Percentiles rank a stretch among this genome's conserved stretches.
Evolutionary conservation across 2,888 invertebrate genomes (phyloP).

Genomic region (Eupithecia abbreviata): DNA sequence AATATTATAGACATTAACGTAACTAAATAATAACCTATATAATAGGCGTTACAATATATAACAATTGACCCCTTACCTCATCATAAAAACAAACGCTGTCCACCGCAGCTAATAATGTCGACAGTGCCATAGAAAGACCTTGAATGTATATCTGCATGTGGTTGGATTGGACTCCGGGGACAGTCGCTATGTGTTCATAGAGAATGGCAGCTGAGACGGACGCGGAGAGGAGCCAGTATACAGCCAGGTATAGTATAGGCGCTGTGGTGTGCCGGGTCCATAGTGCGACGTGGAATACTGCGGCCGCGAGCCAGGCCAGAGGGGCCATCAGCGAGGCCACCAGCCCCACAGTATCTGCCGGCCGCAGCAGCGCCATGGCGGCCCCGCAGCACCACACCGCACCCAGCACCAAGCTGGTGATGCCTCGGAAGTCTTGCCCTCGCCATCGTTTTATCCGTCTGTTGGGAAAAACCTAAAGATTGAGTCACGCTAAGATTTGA

Average conservation of each 20-base stretch:
- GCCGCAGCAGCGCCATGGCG: slow-evolving; percentile 63
- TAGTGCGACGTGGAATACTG: slow-evolving; percentile 69
- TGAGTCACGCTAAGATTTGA: slow-evolving; percentile 1
- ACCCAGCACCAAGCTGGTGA: slow-evolving; percentile 63
- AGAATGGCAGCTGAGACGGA: slow-evolving; percentile 62
- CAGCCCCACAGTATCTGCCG: slow-evolving; percentile 60
- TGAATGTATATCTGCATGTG: slow-evolving; percentile 69
- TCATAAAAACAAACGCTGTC: slow-evolving; percentile 77
- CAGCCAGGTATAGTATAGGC: slow-evolving; percentile 73
- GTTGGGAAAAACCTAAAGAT: slow-evolving; percentile 24
- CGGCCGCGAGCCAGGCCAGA: slow-evolving; percentile 73
- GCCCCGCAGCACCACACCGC: slow-evolving; percentile 69
- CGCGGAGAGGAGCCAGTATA: slow-evolving; percentile 75
- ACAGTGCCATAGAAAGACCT: slow-evolving; percentile 58
- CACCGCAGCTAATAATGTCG: slow-evolving; percentile 63
- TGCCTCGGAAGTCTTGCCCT: slow-evolving; percentile 70
- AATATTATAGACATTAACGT: background rate
- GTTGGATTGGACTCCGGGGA: slow-evolving; percentile 42
- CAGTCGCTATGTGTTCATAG: slow-evolving; percentile 57
- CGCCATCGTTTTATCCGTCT: slow-evolving; percentile 66
- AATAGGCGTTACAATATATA: background rate
- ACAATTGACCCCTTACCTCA: slow-evolving; percentile 59
- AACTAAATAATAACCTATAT: background rate
- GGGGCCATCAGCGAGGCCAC: slow-evolving; percentile 68
- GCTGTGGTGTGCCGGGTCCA: slow-evolving; percentile 73